phyloP scores from a whole-genome alignment of 2,888 invertebrate genomes.

The Rhimphoctona megacephalus region DNA sequence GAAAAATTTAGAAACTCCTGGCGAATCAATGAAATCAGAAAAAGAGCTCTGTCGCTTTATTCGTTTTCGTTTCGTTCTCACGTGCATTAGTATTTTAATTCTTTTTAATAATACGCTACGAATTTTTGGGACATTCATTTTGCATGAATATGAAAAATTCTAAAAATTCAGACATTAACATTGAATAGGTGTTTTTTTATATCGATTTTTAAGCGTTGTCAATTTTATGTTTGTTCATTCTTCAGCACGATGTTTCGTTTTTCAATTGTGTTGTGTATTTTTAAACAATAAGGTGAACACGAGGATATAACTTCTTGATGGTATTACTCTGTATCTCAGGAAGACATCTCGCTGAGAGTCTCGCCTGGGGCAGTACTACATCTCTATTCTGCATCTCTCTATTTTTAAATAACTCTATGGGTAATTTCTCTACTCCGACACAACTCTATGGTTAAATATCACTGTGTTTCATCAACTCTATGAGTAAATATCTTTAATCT shows the following conservation, averaged over 20 bases:
- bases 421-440: no score
- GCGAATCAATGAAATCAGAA: neutral
- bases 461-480: no score
- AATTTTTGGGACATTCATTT: neutral
- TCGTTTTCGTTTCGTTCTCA: neutral
- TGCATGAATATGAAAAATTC: neutral
- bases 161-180: neutral
- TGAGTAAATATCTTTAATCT: no score
- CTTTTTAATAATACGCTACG: neutral
- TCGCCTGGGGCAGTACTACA: no score
- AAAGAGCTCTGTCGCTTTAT: neutral
- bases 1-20: constrained; percentile 2
- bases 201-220: no score
- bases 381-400: no score
- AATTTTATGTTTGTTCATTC: no score
- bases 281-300: neutral
- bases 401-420: no score
- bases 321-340: neutral
- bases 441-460: no score
- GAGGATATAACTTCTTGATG: neutral
- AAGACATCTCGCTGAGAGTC: no score
- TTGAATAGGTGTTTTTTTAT: neutral
- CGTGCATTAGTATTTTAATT: neutral
- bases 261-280: neutral
- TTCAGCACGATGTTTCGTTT: no score